Percentiles rank a stretch among this genome's conserved stretches.
phyloP scores from a whole-genome alignment of 2,797 vertebrate species.

The Typhlichthys subterraneus region DNA sequence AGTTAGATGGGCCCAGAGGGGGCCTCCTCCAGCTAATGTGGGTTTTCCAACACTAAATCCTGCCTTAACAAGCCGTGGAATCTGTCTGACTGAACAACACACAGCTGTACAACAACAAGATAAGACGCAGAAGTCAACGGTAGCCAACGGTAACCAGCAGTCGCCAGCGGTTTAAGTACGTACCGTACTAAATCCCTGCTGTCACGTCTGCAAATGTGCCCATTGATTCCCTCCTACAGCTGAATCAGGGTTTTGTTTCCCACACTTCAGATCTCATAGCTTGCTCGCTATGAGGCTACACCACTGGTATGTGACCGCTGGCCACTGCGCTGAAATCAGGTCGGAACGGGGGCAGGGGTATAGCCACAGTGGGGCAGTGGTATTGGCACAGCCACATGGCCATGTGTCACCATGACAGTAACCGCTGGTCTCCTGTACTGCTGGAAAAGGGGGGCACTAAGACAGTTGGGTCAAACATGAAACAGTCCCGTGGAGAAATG shows the following conservation, averaged over 20 bases:
- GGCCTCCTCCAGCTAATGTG: conserved; percentile 57
- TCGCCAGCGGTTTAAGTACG: conserved; percentile 69
- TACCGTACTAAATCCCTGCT: conserved; percentile 51
- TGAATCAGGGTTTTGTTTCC: conserved; percentile 62
- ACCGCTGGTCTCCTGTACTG: conserved; percentile 12
- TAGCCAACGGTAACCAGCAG: conserved; percentile 24
- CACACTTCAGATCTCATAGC: conserved; percentile 59
- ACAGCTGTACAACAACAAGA: conserved; percentile 55
- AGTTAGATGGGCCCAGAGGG: conserved; percentile 43
- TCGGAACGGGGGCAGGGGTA: conserved; percentile 49
- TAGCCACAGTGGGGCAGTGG: conserved; percentile 38
- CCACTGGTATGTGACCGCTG: conserved; percentile 48
- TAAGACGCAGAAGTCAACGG: conserved; percentile 63
- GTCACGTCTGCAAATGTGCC: conserved; percentile 56
- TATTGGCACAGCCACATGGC: conserved; percentile 40
- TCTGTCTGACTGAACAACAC: conserved; percentile 43
- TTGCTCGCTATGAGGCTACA: conserved; percentile 59
- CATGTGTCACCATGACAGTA: conserved; percentile 58
- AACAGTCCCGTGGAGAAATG: conserved; percentile 60
- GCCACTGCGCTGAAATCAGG: conserved; percentile 36
- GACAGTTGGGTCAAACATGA: conserved; percentile 46
- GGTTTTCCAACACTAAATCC: conserved; percentile 67
- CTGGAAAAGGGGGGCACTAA: background rate
- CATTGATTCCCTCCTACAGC: conserved; percentile 60
- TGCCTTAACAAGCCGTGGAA: conserved; percentile 57